phyloP scores from a whole-genome alignment of 37 sponge, comb jelly and placozoan species.

The Theonella swinhoei region DNA sequence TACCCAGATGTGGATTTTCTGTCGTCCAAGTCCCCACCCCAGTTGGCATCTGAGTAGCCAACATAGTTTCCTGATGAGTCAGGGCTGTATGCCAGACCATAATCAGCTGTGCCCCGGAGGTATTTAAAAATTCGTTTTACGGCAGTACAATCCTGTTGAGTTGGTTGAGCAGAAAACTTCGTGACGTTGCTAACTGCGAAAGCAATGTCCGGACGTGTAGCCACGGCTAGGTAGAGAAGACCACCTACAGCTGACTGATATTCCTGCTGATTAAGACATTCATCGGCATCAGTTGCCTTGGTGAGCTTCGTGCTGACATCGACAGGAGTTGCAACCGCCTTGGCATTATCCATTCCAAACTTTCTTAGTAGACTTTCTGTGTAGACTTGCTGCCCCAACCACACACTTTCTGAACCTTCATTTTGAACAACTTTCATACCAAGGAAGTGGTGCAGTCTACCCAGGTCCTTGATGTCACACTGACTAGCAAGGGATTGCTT shows the following conservation, averaged over 20 bases:
- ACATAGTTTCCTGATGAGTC: too few species aligned
- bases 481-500: slow-evolving; percentile 33
- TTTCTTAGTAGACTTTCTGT: slow-evolving; percentile 56
- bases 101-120: slow-evolving; percentile 39
- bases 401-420: slow-evolving; percentile 22
- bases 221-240: slow-evolving; percentile 37
- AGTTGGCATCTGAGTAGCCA: slow-evolving; percentile 67
- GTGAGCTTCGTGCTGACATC: slow-evolving; percentile 23
- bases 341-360: slow-evolving; percentile 58
- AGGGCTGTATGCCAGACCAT: too few species aligned
- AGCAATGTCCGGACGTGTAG: too few species aligned
- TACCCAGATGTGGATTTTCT: too few species aligned
- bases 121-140: slow-evolving; percentile 42
- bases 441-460: slow-evolving; percentile 51
- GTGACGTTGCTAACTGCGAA: slow-evolving; percentile 35
- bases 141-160: slow-evolving; percentile 32
- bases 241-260: too few species aligned
- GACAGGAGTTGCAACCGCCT: slow-evolving; percentile 39
- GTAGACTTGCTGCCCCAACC: slow-evolving; percentile 68
- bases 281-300: too few species aligned
- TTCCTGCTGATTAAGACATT: too few species aligned
- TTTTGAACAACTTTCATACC: slow-evolving; percentile 55
- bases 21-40: slow-evolving; percentile 47
- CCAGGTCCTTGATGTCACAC: slow-evolving; percentile 63
- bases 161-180: slow-evolving; percentile 30